Evolutionary conservation across 2,888 invertebrate species (phyloP), one percentile per base, ranked within the genome.

Genomic region (Tryphoninae sp.): DNA sequence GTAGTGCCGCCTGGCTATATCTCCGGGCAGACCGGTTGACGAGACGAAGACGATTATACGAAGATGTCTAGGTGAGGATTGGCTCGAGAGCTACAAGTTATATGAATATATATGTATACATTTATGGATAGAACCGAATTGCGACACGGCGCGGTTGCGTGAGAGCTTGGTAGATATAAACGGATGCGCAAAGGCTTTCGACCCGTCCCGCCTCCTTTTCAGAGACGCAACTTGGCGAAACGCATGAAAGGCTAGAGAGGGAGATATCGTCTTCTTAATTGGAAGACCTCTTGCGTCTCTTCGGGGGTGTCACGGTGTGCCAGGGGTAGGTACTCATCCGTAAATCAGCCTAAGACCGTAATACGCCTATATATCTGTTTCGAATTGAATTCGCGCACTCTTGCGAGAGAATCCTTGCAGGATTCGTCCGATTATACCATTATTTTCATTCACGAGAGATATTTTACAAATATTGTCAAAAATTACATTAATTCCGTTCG

Each of bases 71-170:
- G 40, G 55, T 26, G 59, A 72, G 68, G 33, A 51, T 68, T n/a
- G 51, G 23, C n/a, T 51, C 40, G 51, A 33, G 22, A 42, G 65
- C 49, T 45, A 53, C 58, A 22, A 59, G 16, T n/a, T 67, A 51
- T 51, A 62, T 62, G 4, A 11, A 72, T 42, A 61, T 61, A 61
- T 11, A 59, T 72, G 26, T 42, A 53, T 4, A 59, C 53, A 53
- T 13, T 22, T 26, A 7, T n/a, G 51, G 23, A 74, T 59, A 40
- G 55, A 61, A 80, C 51, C 76, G 78, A 82, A 80, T 83, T 78
- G 82, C 75, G 75, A 40, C 53, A 74, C 71, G 81, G 81, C 61
- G 73, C 80, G 73, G 81, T 83, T 55, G 73, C 40, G 83, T 75
- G 80, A 81, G 67, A 82, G 65, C 78, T 85, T 81, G 75, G 74